phyloP scores from a whole-genome alignment of 1,140 invertebrate species.

The Nomia melanderi region DNA sequence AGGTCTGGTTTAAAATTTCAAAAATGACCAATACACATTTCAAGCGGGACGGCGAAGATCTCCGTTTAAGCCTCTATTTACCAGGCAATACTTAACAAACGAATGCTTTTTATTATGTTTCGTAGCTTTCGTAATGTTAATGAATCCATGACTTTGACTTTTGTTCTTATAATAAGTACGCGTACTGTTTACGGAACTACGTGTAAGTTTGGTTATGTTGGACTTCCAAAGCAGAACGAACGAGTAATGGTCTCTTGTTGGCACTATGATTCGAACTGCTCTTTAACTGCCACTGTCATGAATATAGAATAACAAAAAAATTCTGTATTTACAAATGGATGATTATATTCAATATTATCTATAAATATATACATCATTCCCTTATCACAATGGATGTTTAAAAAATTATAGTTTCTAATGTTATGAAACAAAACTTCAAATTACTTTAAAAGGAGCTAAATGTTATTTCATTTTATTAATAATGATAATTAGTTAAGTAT shows the following conservation, averaged over 20 bases:
- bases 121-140: conserved; percentile 7
- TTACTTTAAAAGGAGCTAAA: background rate
- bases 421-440: background rate
- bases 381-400: background rate
- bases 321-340: background rate
- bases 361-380: background rate
- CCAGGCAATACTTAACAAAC: conserved; percentile 45
- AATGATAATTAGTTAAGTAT: background rate
- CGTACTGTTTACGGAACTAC: conserved; percentile 49
- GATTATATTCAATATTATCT: background rate
- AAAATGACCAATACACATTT: conserved; percentile 79
- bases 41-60: conserved; percentile 71
- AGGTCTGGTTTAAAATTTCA: conserved; percentile 80
- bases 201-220: conserved; percentile 69
- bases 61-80: conserved; percentile 76
- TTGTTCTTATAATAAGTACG: conserved; percentile 13
- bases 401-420: background rate
- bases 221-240: conserved; percentile 36
- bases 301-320: background rate
- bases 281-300: background rate
- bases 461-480: background rate
- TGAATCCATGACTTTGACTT: conserved; percentile 7
- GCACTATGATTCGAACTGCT: background rate
- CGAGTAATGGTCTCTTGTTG: conserved; percentile 32
- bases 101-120: conserved; percentile 22